Evolutionary conservation across 1,140 invertebrate genomes (phyloP).

Genomic region (Acyrthosiphon pisum): DNA sequence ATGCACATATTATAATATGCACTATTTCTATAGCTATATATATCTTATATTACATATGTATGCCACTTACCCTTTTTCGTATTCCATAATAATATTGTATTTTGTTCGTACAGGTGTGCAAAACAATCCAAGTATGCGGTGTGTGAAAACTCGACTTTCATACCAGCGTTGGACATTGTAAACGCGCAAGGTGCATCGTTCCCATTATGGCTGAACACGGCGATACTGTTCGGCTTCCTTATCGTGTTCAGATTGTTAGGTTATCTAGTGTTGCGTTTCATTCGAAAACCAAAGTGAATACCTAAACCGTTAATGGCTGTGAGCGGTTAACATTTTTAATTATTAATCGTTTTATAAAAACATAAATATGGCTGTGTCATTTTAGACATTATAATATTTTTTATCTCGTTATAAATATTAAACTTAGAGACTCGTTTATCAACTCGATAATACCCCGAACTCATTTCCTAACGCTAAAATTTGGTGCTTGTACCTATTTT

Average conservation of each 20-base stretch:
- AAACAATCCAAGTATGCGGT: constrained; percentile 73
- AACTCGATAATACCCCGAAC: constrained; percentile 48
- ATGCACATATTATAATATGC: background rate
- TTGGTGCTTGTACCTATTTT: constrained; percentile 53
- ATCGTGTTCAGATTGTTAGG: constrained; percentile 77
- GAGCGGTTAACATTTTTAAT: constrained; percentile 52
- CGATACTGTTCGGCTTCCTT: constrained; percentile 77
- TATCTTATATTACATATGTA: background rate
- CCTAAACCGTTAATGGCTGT: constrained; percentile 49
- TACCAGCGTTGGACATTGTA: constrained; percentile 75
- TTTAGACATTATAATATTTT: constrained; percentile 57
- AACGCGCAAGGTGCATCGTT: constrained; percentile 69
- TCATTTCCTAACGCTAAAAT: constrained; percentile 56
- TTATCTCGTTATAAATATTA: constrained; percentile 56
- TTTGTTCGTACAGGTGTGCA: constrained; percentile 68
- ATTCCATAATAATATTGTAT: background rate
- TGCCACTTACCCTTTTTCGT: background rate
- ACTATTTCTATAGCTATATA: background rate
- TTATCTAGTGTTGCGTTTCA: constrained; percentile 77
- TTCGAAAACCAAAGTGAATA: constrained; percentile 68
- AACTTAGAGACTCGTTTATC: constrained; percentile 57
- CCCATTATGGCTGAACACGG: constrained; percentile 79
- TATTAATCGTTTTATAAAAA: constrained; percentile 56
- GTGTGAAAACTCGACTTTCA: constrained; percentile 68
- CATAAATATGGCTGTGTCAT: constrained; percentile 56